A percentile compares a stretch with the other conserved stretches of the same genome.
These are phyloP conservation scores for Psettodes erumei DNA, from an alignment of 2,113 vertebrate genomes.

Conservation along the genomic window DNA sequence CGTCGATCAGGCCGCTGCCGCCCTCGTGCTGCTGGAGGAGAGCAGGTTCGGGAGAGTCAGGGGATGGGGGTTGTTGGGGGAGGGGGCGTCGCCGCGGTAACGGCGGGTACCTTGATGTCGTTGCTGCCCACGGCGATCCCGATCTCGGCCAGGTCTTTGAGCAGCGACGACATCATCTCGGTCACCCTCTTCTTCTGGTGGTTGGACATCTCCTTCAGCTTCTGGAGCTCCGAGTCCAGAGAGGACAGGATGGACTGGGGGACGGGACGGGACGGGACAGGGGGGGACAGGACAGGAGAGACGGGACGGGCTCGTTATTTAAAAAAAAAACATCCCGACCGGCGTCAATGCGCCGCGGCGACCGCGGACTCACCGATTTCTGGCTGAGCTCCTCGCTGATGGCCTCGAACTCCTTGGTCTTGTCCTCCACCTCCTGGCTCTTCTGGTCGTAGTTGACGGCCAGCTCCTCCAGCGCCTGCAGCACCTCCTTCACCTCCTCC, in stretches of 20 bases:
- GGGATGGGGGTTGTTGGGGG: neutral
- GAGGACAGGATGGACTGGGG: constrained; percentile 89
- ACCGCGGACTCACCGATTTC: constrained; percentile 95
- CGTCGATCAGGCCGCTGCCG: constrained; percentile 94
- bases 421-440: constrained; percentile 98
- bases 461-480: constrained; percentile 96
- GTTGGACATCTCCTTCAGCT: constrained; percentile 98
- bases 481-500: constrained; percentile 97
- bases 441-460: constrained; percentile 99
- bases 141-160: constrained; percentile 96
- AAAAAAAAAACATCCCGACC: too few relatives aligned
- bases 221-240: constrained; percentile 97
- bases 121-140: constrained; percentile 97
- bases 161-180: constrained; percentile 97
- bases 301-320: too few relatives aligned
- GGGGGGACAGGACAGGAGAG: too few relatives aligned
- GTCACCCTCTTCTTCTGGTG: constrained; percentile 97
- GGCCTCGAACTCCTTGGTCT: constrained; percentile 92
- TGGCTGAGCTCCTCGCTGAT: constrained; percentile 98
- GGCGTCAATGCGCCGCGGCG: too few relatives aligned
- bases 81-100: neutral
- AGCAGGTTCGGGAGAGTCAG: neutral
- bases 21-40: constrained; percentile 89
- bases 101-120: constrained; percentile 90
- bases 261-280: constrained; percentile 17